Conservation (phyloP, 2,797 vertebrate species). For the Coccyzus lansbergi region DNA sequence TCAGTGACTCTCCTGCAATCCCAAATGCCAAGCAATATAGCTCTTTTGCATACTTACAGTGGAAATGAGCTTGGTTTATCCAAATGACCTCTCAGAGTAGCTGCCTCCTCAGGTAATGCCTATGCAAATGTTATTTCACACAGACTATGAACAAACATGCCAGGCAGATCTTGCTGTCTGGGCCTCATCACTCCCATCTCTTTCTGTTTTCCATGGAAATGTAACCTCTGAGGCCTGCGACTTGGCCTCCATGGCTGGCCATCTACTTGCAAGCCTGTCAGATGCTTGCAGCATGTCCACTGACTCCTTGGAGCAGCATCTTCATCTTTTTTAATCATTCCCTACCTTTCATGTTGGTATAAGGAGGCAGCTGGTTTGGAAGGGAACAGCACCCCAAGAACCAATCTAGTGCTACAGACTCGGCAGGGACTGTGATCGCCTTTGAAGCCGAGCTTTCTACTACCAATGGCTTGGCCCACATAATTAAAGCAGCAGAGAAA, state of each 20-base stretch:
- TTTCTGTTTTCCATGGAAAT: slow-evolving; percentile 40
- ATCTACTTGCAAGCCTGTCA: background rate
- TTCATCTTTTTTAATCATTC: background rate
- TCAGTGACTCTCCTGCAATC: background rate
- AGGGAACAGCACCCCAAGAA: background rate
- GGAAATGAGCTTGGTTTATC: background rate
- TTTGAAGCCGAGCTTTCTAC: background rate
- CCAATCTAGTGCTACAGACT: rapidly evolving
- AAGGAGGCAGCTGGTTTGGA: background rate
- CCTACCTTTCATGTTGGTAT: background rate
- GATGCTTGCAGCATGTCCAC: background rate
- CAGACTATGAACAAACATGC: background rate
- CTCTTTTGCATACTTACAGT: background rate
- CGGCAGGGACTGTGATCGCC: background rate
- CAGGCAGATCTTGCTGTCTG: background rate
- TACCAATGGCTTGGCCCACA: background rate
- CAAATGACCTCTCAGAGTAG: background rate
- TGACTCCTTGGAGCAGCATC: background rate
- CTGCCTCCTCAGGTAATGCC: background rate
- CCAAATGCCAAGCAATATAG: background rate
- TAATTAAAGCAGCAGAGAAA: background rate
- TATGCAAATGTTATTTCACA: slow-evolving; percentile 13
- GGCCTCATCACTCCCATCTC: background rate
- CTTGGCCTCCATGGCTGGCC: background rate
- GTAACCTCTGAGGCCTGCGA: background rate